phyloP scores from a whole-genome alignment of 2,113 vertebrate species.

The Lagopus muta region DNA sequence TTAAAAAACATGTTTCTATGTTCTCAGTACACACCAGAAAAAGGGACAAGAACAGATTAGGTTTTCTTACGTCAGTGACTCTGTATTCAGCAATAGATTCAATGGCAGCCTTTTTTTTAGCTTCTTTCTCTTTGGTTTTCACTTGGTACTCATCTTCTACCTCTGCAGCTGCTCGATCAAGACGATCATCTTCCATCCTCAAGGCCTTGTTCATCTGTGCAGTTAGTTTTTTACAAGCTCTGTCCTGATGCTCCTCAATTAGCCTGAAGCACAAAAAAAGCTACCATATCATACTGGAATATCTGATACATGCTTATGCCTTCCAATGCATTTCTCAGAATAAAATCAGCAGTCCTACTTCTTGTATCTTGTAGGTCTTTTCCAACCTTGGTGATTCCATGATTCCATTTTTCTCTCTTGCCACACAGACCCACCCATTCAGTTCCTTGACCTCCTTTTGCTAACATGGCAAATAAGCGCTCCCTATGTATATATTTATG shows the following conservation, averaged over 20 bases:
- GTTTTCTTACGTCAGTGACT: constrained; percentile 80
- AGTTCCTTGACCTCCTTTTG: background rate
- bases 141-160: constrained; percentile 76
- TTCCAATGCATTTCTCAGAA: too few species aligned
- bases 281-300: background rate
- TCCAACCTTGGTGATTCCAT: too few species aligned
- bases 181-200: constrained; percentile 78
- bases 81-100: constrained; percentile 83
- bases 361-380: too few species aligned
- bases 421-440: background rate
- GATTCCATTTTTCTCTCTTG: background rate
- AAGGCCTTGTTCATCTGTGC: constrained; percentile 72
- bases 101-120: constrained; percentile 77
- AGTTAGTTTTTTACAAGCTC: constrained; percentile 77
- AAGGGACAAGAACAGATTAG: background rate
- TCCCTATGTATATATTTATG: background rate
- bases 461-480: background rate
- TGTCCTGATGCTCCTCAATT: constrained; percentile 79
- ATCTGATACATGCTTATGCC: background rate
- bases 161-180: constrained; percentile 80
- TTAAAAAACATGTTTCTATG: background rate
- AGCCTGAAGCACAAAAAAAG: constrained; percentile 74
- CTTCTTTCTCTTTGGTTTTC: constrained; percentile 74
- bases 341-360: background rate
- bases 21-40: background rate